A percentile compares a stretch with the other conserved stretches of the same genome.
Conservation (phyloP, 2,113 vertebrate genomes). For the Centrocercus urophasianus region DNA sequence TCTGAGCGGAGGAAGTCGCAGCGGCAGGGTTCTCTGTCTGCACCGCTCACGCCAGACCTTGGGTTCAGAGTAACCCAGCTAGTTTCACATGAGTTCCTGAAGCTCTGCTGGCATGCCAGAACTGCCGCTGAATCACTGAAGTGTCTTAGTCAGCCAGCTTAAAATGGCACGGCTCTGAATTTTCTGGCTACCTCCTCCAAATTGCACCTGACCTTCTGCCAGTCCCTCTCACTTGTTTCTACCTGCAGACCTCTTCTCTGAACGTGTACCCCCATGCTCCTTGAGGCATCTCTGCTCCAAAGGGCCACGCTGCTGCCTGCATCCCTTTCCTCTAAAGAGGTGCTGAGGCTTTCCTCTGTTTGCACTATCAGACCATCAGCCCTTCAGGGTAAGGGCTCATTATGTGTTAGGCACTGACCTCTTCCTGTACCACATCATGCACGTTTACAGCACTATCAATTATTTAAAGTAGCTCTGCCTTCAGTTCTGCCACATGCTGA, state of each 20-base stretch:
- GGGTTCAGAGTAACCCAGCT: not conserved
- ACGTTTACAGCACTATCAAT: conserved; percentile 50
- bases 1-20: conserved; percentile 4
- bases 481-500: conserved; percentile 45
- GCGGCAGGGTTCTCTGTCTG: not conserved
- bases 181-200: conserved; percentile 15
- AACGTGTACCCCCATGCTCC: rapidly evolving
- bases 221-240: rapidly evolving
- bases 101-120: not conserved
- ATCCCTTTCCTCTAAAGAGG: not conserved
- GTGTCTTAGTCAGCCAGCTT: conserved; percentile 52
- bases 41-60: not conserved
- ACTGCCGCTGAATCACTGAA: conserved; percentile 16
- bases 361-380: not conserved
- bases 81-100: not conserved
- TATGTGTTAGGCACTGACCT: not conserved
- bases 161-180: conserved; percentile 44
- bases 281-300: not conserved
- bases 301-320: rapidly evolving
- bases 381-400: not conserved
- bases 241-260: not conserved
- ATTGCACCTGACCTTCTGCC: conserved; percentile 20
- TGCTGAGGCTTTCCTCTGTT: not conserved
- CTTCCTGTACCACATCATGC: conserved; percentile 26
- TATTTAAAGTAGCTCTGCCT: conserved; percentile 60